These are phyloP conservation scores for Motacilla alba DNA, from an alignment of 2,113 vertebrate genomes.

Conservation along the genomic window DNA sequence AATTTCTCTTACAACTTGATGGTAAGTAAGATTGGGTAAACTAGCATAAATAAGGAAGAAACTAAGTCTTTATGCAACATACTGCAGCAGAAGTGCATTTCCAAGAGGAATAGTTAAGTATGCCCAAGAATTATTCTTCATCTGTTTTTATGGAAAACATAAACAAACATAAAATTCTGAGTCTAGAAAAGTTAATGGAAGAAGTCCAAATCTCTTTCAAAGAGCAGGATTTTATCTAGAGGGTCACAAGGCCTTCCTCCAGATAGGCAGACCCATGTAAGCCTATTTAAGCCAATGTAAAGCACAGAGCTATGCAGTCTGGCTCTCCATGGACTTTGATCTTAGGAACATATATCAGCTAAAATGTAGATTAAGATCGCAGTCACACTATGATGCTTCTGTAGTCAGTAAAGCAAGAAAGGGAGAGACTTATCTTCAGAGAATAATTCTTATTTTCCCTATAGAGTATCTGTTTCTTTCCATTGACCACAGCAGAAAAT, in stretches of 20 bases:
- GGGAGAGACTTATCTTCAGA: neutral
- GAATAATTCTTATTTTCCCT: neutral
- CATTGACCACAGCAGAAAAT: neutral
- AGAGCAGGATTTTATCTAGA: neutral
- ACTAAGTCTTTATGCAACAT: neutral
- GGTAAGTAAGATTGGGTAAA: neutral
- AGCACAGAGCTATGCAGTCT: neutral
- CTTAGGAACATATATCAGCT: neutral
- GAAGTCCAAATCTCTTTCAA: neutral
- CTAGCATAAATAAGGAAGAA: neutral
- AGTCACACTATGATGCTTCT: neutral
- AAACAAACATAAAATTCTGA: neutral
- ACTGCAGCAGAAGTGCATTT: neutral
- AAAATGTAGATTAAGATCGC: neutral
- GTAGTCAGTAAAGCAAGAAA: neutral
- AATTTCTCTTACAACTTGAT: neutral
- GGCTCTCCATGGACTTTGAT: neutral
- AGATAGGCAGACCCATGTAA: neutral
- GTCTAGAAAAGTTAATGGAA: neutral
- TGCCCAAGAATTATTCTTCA: neutral
- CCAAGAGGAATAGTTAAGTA: neutral
- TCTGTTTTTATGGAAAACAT: neutral
- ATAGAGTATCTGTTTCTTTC: neutral
- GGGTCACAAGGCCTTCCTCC: neutral
- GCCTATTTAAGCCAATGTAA: neutral